Percentiles rank a stretch among this genome's conserved stretches.
Conservation (phyloP, 37 sponge, comb jelly and placozoan genomes). For the Haliclona indistincta region DNA sequence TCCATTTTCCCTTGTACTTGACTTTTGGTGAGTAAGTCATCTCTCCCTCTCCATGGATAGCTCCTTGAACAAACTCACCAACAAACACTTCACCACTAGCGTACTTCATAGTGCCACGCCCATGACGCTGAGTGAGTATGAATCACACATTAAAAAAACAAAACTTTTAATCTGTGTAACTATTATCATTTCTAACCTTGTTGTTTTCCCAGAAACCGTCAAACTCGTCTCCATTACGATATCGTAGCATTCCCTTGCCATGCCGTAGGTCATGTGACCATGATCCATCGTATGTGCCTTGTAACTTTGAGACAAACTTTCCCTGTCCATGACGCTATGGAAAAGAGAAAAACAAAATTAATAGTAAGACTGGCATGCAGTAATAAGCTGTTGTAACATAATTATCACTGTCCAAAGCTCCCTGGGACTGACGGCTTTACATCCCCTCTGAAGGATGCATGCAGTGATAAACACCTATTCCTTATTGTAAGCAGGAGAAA, state of each 20-base stretch:
- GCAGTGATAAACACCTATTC: no score
- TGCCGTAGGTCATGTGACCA: constrained; percentile 75
- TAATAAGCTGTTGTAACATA: no score
- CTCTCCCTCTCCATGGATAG: constrained; percentile 82
- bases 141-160: no score
- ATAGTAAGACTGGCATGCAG: no score
- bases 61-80: constrained; percentile 58
- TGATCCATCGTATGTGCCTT: constrained; percentile 70
- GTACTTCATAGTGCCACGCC: constrained; percentile 53
- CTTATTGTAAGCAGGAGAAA: no score
- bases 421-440: no score
- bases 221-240: constrained; percentile 74
- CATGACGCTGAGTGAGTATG: constrained; percentile 54
- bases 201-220: constrained; percentile 83
- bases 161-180: no score
- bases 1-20: constrained; percentile 83
- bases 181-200: no score
- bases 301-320: constrained; percentile 5
- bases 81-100: constrained; percentile 62
- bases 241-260: constrained; percentile 67
- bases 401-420: no score
- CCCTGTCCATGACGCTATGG: constrained; percentile 84
- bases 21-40: constrained; percentile 62
- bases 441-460: no score
- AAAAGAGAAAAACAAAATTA: no score